These are phyloP conservation scores for Sphaerophoria taeniata DNA, from an alignment of 2,888 invertebrate species.

Conservation along the genomic window DNA sequence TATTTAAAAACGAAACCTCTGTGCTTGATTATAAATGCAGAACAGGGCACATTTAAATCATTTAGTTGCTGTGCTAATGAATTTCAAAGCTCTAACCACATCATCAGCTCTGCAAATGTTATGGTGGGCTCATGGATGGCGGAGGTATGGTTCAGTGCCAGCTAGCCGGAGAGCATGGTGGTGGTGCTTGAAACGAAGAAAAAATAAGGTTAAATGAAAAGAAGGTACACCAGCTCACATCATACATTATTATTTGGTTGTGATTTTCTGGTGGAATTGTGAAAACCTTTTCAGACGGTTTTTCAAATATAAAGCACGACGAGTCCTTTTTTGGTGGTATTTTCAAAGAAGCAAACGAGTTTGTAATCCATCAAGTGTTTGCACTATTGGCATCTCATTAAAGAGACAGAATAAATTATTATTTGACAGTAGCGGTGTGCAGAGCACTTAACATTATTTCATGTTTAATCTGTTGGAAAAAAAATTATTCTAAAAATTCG, in stretches of 20 bases:
- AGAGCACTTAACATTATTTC: background rate
- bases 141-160: too few relatives aligned
- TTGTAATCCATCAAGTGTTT: constrained; percentile 68
- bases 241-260: constrained; percentile 6
- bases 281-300: constrained; percentile 63
- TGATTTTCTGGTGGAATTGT: constrained; percentile 47
- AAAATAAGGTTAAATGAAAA: constrained; percentile 22
- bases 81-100: constrained; percentile 76
- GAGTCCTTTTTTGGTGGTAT: constrained; percentile 60
- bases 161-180: too few relatives aligned
- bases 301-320: constrained; percentile 35
- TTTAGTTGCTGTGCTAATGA: constrained; percentile 75
- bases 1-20: constrained; percentile 74
- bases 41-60: constrained; percentile 74
- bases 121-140: background rate
- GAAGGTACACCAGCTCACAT: constrained; percentile 1
- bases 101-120: constrained; percentile 75
- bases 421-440: constrained; percentile 12
- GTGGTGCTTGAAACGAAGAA: constrained; percentile 27
- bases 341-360: constrained; percentile 26
- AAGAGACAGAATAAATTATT: constrained; percentile 38
- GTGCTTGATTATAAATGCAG: constrained; percentile 74
- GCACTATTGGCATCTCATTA: constrained; percentile 55
- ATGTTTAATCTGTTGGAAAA: too few relatives aligned
- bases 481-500: too few relatives aligned